phyloP scores from a whole-genome alignment of 2,113 vertebrate species.

The Sylvia atricapilla region DNA sequence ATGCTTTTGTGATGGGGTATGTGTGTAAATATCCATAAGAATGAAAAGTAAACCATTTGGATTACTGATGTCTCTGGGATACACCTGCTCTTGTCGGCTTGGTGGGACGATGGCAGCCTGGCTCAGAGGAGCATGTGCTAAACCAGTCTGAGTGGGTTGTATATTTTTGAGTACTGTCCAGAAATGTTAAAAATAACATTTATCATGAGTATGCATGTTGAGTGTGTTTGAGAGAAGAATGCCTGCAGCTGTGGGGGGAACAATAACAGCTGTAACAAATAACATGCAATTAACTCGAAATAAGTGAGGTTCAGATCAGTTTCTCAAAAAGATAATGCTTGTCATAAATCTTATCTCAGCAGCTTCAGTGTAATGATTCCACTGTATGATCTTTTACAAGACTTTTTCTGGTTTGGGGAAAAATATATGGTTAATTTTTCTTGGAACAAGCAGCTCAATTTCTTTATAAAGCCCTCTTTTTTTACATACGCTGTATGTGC shows the following conservation, averaged over 20 bases:
- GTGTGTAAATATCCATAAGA: not conserved
- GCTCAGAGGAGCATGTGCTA: not conserved
- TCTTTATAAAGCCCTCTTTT: slow-evolving; percentile 1
- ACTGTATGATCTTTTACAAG: not conserved
- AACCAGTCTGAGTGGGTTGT: not conserved
- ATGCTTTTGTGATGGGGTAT: not conserved
- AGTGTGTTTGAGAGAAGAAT: slow-evolving; percentile 34
- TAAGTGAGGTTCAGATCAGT: not conserved
- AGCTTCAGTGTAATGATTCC: not conserved
- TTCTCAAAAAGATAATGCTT: not conserved
- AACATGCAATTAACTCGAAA: not conserved
- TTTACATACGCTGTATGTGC: not conserved
- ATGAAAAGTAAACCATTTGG: not conserved
- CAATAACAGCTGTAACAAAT: slow-evolving; percentile 40
- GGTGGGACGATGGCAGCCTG: not conserved
- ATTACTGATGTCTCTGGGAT: not conserved
- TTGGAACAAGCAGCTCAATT: not conserved
- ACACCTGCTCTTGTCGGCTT: not conserved
- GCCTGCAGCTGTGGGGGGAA: slow-evolving; percentile 47
- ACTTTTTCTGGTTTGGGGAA: not conserved
- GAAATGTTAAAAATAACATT: slow-evolving; percentile 62
- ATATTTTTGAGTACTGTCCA: slow-evolving; percentile 26
- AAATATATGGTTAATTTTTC: not conserved
- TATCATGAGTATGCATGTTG: not conserved
- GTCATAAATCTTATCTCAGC: slow-evolving; percentile 34